Conservation (phyloP, 2,113 vertebrate species). For the Hemibagrus wyckioides region DNA sequence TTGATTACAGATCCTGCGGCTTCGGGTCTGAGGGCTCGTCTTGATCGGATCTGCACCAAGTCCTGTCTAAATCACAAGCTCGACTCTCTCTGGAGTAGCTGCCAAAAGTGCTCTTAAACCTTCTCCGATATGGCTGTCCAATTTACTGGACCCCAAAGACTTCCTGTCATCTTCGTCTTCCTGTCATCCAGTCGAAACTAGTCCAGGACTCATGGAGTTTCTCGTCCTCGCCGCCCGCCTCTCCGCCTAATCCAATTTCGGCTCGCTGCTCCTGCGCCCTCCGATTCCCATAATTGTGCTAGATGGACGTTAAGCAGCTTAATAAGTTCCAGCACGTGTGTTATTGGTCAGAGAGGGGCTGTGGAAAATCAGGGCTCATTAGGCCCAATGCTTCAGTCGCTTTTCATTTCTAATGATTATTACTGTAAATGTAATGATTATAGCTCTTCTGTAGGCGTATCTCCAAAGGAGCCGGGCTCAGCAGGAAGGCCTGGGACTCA, state of each 20-base stretch:
- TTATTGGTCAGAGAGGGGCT: constrained; percentile 37
- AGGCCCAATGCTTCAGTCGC: constrained; percentile 62
- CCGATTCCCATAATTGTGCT: constrained; percentile 32
- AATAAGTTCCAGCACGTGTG: constrained; percentile 35
- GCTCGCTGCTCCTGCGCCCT: constrained; percentile 2
- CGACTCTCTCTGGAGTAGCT: constrained; percentile 37
- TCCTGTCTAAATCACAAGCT: constrained; percentile 5
- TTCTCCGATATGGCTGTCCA: constrained; percentile 50
- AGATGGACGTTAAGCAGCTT: constrained; percentile 37
- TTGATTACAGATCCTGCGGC: constrained; percentile 50
- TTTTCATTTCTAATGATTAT: constrained; percentile 68
- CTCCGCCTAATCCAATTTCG: background rate
- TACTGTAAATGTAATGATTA: constrained; percentile 71
- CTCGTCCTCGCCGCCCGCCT: background rate
- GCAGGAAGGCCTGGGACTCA: constrained; percentile 19
- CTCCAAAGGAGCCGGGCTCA: constrained; percentile 28
- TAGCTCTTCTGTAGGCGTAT: constrained; percentile 49
- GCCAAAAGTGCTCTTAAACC: constrained; percentile 43
- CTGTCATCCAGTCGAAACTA: constrained; percentile 46
- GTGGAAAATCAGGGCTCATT: constrained; percentile 65
- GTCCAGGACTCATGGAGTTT: constrained; percentile 39
- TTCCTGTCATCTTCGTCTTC: constrained; percentile 37
- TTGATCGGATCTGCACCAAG: background rate
- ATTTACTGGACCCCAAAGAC: constrained; percentile 46
- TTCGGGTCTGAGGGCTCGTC: constrained; percentile 14